Base-by-base conservation (phyloP, 2,888 invertebrate genomes). In the Prosapia bicincta region DNA sequence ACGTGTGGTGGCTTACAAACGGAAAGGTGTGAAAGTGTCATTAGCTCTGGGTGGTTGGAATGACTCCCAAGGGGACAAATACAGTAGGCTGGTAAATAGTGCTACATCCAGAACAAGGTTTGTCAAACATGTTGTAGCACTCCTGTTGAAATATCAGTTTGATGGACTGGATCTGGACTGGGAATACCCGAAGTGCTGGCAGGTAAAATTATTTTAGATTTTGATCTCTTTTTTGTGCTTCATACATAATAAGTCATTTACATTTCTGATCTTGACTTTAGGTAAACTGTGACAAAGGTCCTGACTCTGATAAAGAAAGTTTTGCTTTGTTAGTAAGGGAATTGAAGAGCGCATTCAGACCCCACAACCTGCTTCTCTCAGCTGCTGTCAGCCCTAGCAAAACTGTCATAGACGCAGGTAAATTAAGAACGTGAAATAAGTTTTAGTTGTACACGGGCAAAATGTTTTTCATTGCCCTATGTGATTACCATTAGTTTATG, bases 21-120 rank as follows among this genome's bases (percentile, higher is more conserved):
- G 90, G 72, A 90, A 92, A 81, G 93, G 94, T 0, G 87, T 95
- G 43, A 97, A 96, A 84, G 94, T 96, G 0, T 90, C 93, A 0
- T 85, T 98, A 13, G 97, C 95, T 0, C 87, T 98, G 26, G 98
- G 97, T n/a, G 97, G 97, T 1, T 97, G 97, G 97, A 97, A 96
- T 83, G 96, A 97, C 84, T 97, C 96, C 0, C 92, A 91, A 38
- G 95, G 95, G 0, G 95, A 95, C 83, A 96, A 96, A 83, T 96
- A 96, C 85, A 95, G 95, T 26, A 89, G 92, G 77, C 84, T 96
- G 25, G 96, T 95, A 0, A 93, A 95, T 81, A 92, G 89, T 83
- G 90, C 93, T 0, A 84, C 88, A 0, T 90, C 94, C 0, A 88
- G 96, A 71, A 87, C 88, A 0, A 89, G 90, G 79, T 97, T 96